Base-by-base conservation (phyloP, 1,140 invertebrate genomes). In the Amphibalanus amphitrite region DNA sequence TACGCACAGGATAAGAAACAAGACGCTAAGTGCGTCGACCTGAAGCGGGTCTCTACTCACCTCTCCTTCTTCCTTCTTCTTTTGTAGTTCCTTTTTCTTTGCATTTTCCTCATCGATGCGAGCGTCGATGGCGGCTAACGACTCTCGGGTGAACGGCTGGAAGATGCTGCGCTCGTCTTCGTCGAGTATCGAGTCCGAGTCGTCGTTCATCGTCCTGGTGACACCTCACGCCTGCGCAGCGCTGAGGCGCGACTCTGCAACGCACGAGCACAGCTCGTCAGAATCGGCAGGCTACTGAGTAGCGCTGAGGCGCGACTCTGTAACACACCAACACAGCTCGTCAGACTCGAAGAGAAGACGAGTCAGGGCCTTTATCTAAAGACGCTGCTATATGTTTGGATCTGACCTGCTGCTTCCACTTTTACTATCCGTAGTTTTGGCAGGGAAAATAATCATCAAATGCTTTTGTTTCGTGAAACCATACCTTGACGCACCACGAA, bases 101-200 rank as follows among this genome's bases (percentile, higher is more conserved):
- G 90, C 92, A 87, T 92, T 85, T 86, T 95, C 92, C 82, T 93
- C 91, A 79, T 90, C 90, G 82, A 95, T 95, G 78, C 92, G 88
- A 82, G 88, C 85, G 85, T 96, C 90, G 83, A 97, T 95, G 82
- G 87, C 88, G 82, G 90, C 88, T 82, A 96, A 85, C 83, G 93
- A 95, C 85, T 97, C 93, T 84, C 93, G 87, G 81, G 94, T 97
- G 86, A 97, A 97, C 84, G 92, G 93, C 88, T 90, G 90, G 90
- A 97, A 97, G 72, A 76, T 74, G 71, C 77, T 78, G 65, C 75
- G 75, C 72, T 76, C 77, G 74, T 79, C 79, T 75, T 79, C 79
- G 72, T 76, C 74, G 68, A 76, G 67, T 26, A 59, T 6, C 6
- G 74, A 74, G 73, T 76, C 74, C n/a, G 74, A 74, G 74, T 76